phyloP scores from a whole-genome alignment of 2,113 vertebrate genomes.

The Ardeotis arabs region DNA sequence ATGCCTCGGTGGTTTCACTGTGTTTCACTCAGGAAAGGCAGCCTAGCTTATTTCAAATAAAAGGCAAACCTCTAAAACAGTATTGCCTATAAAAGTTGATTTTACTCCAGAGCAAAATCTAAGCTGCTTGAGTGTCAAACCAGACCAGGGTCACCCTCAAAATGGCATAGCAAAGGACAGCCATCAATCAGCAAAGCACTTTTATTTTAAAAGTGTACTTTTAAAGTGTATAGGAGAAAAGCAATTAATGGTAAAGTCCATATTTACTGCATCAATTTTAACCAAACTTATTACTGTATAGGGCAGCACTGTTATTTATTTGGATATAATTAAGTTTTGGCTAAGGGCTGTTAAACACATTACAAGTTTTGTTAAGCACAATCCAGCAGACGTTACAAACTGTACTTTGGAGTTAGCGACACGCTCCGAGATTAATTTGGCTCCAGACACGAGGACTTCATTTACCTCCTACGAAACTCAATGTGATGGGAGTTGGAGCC shows the following conservation, averaged over 20 bases:
- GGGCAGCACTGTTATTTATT: slow-evolving; percentile 43
- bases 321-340: slow-evolving; percentile 34
- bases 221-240: slow-evolving; percentile 17
- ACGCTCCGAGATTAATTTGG: not conserved
- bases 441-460: fast-evolving
- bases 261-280: slow-evolving; percentile 28
- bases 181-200: not conserved
- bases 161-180: not conserved
- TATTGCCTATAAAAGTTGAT: slow-evolving; percentile 37
- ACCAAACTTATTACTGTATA: not conserved
- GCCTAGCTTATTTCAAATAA: not conserved
- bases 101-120: slow-evolving; percentile 46
- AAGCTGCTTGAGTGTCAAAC: not conserved
- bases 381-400: not conserved
- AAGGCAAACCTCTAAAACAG: slow-evolving; percentile 11
- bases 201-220: slow-evolving; percentile 21
- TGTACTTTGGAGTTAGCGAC: not conserved
- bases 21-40: not conserved
- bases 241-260: not conserved
- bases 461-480: not conserved
- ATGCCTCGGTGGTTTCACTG: not conserved
- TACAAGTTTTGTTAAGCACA: not conserved
- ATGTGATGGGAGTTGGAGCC: not conserved
- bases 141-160: not conserved
- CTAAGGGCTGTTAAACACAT: slow-evolving; percentile 18